Conservation (phyloP, 2,797 vertebrate genomes). For the Perdix hodgsoniae region DNA sequence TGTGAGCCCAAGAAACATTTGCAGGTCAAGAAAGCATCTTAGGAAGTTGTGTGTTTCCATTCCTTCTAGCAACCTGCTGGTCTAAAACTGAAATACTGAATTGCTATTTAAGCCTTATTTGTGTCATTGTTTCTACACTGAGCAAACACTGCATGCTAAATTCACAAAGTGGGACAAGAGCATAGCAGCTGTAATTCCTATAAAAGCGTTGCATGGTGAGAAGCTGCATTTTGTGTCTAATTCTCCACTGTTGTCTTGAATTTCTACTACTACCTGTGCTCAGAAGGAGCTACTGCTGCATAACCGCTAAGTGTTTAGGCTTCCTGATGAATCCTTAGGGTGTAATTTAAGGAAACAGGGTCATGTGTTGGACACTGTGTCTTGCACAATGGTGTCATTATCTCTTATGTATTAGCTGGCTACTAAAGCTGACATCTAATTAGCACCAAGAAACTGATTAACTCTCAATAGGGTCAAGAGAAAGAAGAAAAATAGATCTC, state of each 20-base stretch:
- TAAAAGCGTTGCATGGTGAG: background rate
- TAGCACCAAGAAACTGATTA: constrained; percentile 76
- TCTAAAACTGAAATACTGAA: constrained; percentile 38
- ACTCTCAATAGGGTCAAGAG: constrained; percentile 73
- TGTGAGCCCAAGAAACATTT: background rate
- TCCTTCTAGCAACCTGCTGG: constrained; percentile 63
- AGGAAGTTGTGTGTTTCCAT: constrained; percentile 50
- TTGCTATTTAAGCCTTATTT: constrained; percentile 43
- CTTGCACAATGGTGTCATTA: constrained; percentile 62
- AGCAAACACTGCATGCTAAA: background rate
- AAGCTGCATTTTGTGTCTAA: background rate
- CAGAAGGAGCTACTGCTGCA: background rate
- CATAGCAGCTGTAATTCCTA: background rate
- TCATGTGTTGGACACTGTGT: constrained; percentile 38
- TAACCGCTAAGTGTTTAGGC: constrained; percentile 25
- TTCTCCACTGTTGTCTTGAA: background rate
- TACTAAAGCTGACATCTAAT: constrained; percentile 75
- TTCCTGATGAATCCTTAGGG: constrained; percentile 40
- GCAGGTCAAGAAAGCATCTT: background rate
- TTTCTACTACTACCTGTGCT: background rate
- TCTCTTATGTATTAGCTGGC: constrained; percentile 61
- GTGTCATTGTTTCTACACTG: background rate
- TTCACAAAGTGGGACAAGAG: constrained; percentile 3
- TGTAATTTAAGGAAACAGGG: constrained; percentile 67
- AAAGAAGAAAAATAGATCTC: constrained; percentile 72